Evolutionary conservation across 1,140 invertebrate genomes (phyloP), one percentile per base, ranked within the genome.

Genomic region (Macrostomum lignano): DNA sequence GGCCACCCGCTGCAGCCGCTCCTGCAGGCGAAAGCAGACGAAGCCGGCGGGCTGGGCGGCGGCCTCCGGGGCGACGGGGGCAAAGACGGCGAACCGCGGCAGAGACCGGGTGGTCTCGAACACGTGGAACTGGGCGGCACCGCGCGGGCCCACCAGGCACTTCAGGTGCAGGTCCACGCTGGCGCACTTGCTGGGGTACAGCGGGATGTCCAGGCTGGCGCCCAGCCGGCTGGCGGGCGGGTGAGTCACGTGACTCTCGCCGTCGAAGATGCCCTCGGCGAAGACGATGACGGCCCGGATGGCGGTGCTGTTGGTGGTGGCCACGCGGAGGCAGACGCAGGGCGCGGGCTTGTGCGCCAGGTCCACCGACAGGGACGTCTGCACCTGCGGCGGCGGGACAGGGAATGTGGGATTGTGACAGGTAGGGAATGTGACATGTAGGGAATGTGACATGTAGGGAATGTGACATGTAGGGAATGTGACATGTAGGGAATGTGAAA

Each of bases 181-280:
- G 4, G 71, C 66, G 57, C 86, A 76, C 52, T 71, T 73, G 0
- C 72, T 69, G 2, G 75, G 72, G 39, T 60, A 51, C 9, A 79
- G 52, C 5, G 70, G 65, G 17, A 76, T 65, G 19, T 36, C 42
- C 4, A 64, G 23, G 25, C 34, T 41, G 10, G 42, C 41, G 19
- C 29, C 17, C 3, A 53, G 23, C 23, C 44, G 20, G 31, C 40
- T 38, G 17, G 41, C 38, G 23, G 41, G 38, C 11, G 52, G 49
- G 40, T 58, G 54, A 4, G 48, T 46, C 21, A 81, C 75, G 40
- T 76, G 63, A 17, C 74, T 74, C 52, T 73, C 71, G 9, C 71
- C 71, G 40, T 77, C 71, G 52, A 91, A 91, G 34, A 84, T 72
- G 14, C 79, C 79, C 59, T 88, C 79, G 22, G 78, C 76, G 59